Evolutionary conservation across 2,888 invertebrate species (phyloP), one percentile per base, ranked within the genome.

Genomic region (Petrophora chlorosata): DNA sequence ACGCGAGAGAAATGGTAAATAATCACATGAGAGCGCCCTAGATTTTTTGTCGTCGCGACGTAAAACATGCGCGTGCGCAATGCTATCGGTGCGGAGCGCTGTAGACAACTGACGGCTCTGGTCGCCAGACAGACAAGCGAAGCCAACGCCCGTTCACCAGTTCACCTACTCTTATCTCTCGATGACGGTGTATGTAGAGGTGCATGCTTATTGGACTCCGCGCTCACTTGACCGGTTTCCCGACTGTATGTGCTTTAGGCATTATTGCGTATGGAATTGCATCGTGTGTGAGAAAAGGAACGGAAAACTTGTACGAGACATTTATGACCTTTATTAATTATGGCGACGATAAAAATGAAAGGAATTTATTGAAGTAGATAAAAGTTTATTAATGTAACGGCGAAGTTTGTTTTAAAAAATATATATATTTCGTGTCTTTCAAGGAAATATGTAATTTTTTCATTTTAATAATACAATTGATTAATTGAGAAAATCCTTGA

Each of bases 81-180:
- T 82, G 77, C 65, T 67, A 67, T 73, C 81, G 72, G 56, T 56
- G 51, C 78, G 76, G 74, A 76, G 79, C 82, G 81, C 81, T 73
- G 76, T 76, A 73, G 79, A 79, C 70, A 76, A 90, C 89, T 88
- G 84, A 64, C 66, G 17, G 15, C 7, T 5, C 36, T 5, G 23
- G 9, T 25, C 22, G 66, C 57, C 69, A 69, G 71, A 70, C 77
- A 70, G 74, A 73, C 79, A 71, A 73, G 67, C 69, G 65, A 67
- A 73, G 82, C 76, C 82, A 82, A 84, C 82, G 84, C 84, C 85
- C 87, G 86, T 79, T 83, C 84, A 81, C 86, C 81, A 79, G 82
- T 82, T 82, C 82, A 81, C 83, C 82, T 80, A 82, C 81, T 84
- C 79, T 88, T 88, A 87, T 88, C 87, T 82, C 64, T 65, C 75